These are phyloP conservation scores for Heliconius sara DNA, from an alignment of 2,888 invertebrate genomes.

Conservation along the genomic window DNA sequence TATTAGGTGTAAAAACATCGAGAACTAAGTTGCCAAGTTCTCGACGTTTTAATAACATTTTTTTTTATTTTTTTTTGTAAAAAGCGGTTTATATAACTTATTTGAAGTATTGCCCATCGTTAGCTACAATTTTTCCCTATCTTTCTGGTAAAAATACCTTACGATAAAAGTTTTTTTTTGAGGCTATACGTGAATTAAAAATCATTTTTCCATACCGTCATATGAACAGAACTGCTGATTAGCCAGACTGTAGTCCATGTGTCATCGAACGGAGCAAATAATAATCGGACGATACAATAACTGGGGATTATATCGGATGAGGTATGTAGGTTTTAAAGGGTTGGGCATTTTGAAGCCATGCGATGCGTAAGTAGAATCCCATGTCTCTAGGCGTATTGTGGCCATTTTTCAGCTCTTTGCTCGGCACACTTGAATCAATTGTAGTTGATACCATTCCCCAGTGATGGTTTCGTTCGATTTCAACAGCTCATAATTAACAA, in stretches of 20 bases:
- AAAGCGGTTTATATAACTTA: background rate
- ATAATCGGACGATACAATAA: conserved; percentile 7
- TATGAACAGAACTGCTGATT: background rate
- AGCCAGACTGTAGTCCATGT: background rate
- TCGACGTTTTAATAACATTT: too few relatives aligned
- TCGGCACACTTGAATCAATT: conserved; percentile 7
- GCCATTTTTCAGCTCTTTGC: background rate
- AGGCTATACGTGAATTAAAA: background rate
- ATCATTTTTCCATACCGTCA: background rate
- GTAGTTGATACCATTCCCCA: background rate
- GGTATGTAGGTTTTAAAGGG: background rate
- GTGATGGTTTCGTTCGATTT: background rate
- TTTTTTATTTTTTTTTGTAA: too few relatives aligned
- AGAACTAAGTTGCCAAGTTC: too few relatives aligned
- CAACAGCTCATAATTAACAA: conserved; percentile 10
- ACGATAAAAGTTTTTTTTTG: background rate
- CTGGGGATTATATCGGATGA: conserved; percentile 4
- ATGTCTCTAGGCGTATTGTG: background rate
- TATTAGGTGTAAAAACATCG: too few relatives aligned
- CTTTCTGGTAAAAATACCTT: background rate
- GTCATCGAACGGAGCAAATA: background rate
- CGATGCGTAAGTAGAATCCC: background rate
- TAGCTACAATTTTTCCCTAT: background rate
- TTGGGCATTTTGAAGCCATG: background rate
- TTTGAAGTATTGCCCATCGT: background rate